Conservation (phyloP, 2,888 invertebrate species). For the Tetropium fuscum region DNA sequence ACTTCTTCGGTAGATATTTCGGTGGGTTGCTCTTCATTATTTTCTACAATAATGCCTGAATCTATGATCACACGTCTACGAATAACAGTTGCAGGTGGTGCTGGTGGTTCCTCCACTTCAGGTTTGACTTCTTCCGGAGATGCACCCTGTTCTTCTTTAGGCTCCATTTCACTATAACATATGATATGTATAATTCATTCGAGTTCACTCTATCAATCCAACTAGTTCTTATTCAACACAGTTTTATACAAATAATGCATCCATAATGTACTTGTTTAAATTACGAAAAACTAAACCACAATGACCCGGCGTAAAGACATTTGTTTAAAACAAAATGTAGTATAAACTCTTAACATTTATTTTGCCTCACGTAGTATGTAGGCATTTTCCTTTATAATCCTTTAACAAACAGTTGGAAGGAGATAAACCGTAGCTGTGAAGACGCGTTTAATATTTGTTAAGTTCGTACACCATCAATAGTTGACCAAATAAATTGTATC, state of each 20-base stretch:
- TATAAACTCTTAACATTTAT: conserved; percentile 4
- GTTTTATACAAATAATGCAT: conserved; percentile 1
- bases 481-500: conserved; percentile 23
- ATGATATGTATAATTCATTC: neutral
- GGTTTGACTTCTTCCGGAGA: conserved; percentile 41
- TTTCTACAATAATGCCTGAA: conserved; percentile 62
- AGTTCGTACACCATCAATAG: conserved; percentile 33
- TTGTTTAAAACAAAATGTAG: conserved; percentile 21
- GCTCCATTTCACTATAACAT: conserved; percentile 41
- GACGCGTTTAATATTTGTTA: conserved; percentile 35
- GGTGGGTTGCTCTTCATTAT: conserved; percentile 44
- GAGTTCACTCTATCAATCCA: no score
- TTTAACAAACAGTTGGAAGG: conserved; percentile 11
- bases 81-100: conserved; percentile 48
- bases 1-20: conserved; percentile 62
- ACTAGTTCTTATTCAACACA: no score
- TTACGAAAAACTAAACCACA: conserved; percentile 18
- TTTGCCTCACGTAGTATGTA: conserved; percentile 16
- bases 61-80: conserved; percentile 60
- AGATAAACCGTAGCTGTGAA: conserved; percentile 14
- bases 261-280: neutral
- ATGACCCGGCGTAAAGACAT: conserved; percentile 22
- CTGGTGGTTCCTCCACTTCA: conserved; percentile 34
- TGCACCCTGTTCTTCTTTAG: conserved; percentile 38
- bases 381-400: conserved; percentile 16